A percentile compares a stretch with the other conserved stretches of the same genome.
phyloP scores from a whole-genome alignment of 2,888 invertebrate species.

The Euplexia lucipara region DNA sequence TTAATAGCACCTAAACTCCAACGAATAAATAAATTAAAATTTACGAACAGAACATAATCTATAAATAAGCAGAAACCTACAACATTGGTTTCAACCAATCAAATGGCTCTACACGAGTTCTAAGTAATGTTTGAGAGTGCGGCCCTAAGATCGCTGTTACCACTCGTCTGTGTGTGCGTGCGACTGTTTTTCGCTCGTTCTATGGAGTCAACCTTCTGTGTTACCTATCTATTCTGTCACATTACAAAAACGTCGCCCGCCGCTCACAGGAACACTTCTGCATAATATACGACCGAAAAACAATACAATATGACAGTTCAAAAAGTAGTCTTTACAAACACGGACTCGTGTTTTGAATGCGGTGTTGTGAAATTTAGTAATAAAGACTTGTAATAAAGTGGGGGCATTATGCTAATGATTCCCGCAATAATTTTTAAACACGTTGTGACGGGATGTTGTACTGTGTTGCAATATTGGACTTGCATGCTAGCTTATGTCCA shows the following conservation, averaged over 20 bases:
- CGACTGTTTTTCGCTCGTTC: not conserved
- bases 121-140: too few relatives aligned
- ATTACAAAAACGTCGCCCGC: slow-evolving; percentile 49
- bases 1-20: too few relatives aligned
- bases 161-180: not conserved
- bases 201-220: not conserved
- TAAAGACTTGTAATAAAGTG: slow-evolving; percentile 56
- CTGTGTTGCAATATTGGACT: slow-evolving; percentile 42
- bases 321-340: slow-evolving; percentile 63
- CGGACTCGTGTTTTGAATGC: slow-evolving; percentile 51
- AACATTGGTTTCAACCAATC: too few relatives aligned
- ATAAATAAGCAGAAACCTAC: too few relatives aligned
- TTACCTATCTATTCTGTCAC: slow-evolving; percentile 1
- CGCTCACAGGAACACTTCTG: slow-evolving; percentile 62
- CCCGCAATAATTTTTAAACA: slow-evolving; percentile 41
- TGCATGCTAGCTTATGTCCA: slow-evolving; percentile 20
- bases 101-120: too few relatives aligned
- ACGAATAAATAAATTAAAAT: too few relatives aligned
- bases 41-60: too few relatives aligned
- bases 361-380: slow-evolving; percentile 55
- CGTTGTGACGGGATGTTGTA: slow-evolving; percentile 42
- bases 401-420: slow-evolving; percentile 54
- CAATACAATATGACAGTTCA: slow-evolving; percentile 63
- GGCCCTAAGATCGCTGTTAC: not conserved
- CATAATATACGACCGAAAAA: slow-evolving; percentile 66